Percentiles rank a stretch among this genome's conserved stretches.
Evolutionary conservation across 2,797 vertebrate species (phyloP).

Genomic region (Naso thynnoides): DNA sequence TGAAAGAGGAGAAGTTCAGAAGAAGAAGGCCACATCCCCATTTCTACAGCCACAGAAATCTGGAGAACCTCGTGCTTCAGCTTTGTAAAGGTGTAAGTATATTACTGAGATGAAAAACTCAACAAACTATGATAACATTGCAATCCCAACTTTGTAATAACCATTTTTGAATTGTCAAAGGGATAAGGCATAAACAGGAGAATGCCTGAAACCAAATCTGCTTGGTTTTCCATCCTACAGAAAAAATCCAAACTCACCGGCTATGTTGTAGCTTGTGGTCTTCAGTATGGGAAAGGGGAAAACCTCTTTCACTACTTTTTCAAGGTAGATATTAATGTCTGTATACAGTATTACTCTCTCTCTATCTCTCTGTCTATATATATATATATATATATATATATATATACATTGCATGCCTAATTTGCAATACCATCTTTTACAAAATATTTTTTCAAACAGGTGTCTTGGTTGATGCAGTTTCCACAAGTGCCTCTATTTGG

Average conservation of each 20-base stretch:
- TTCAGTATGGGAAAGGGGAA: conserved; percentile 93
- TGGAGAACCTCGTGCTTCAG: conserved; percentile 91
- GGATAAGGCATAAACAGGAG: not conserved
- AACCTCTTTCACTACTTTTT: conserved; percentile 92
- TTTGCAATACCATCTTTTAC: not conserved
- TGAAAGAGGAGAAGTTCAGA: conserved; percentile 90
- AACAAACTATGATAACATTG: not conserved
- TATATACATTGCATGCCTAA: not conserved
- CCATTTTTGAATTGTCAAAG: not conserved
- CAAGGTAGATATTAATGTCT: conserved; percentile 85
- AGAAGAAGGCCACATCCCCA: conserved; percentile 87
- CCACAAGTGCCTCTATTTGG: conserved; percentile 89
- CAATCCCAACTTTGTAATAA: not conserved
- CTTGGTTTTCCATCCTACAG: conserved; percentile 57
- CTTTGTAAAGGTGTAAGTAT: conserved; percentile 87
- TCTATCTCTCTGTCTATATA: no score
- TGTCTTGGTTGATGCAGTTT: conserved; percentile 89
- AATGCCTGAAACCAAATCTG: not conserved
- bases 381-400: not conserved
- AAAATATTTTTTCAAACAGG: conserved; percentile 59
- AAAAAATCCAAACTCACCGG: conserved; percentile 83
- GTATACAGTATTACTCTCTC: not conserved
- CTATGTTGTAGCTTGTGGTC: conserved; percentile 89
- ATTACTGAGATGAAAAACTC: not conserved
- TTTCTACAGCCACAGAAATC: conserved; percentile 87